Percentiles rank a stretch among this genome's conserved stretches.
Conservation (phyloP, 2,113 vertebrate genomes). For the Danio rerio region GRCz12tu NC_133178.1:37020001-37020500, state of each 20-base stretch:
- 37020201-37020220: background rate
- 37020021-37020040: background rate
- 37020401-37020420: background rate
- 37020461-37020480: constrained; percentile 5
- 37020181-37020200: background rate
- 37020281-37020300: constrained; percentile 1
- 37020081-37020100: background rate
- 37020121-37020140: background rate
- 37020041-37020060: background rate
- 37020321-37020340: background rate
- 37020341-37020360: background rate
- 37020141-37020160: background rate
- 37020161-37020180: background rate
- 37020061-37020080: background rate
- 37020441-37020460: background rate
- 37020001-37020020: too few species aligned
- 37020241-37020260: background rate
- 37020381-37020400: background rate
- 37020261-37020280: background rate
- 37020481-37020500: background rate
- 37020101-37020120: background rate
- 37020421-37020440: background rate
- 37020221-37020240: background rate
- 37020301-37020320: background rate
- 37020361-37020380: background rate